These are phyloP conservation scores for Ranitomeya variabilis DNA, from an alignment of 2,113 vertebrate genomes.

Conservation along the genomic window DNA sequence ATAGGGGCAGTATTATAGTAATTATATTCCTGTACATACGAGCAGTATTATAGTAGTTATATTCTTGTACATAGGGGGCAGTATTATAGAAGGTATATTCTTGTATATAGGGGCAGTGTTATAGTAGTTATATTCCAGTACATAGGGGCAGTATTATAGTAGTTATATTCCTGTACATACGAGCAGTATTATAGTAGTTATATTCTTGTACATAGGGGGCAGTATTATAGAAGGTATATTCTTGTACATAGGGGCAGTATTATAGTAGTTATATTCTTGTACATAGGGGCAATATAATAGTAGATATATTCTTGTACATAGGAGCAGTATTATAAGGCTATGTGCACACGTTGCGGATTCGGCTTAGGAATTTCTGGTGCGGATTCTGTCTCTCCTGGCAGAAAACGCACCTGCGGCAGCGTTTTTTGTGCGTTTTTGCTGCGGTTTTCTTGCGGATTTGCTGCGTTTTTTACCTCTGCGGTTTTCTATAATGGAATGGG, in stretches of 20 bases:
- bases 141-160: slow-evolving; percentile 4
- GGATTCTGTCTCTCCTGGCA: too few species aligned
- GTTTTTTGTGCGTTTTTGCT: too few species aligned
- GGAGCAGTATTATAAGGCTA: neutral
- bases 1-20: too few species aligned
- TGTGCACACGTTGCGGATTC: too few species aligned
- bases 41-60: too few species aligned
- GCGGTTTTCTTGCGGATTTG: too few species aligned
- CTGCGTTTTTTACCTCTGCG: too few species aligned
- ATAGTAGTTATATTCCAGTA: neutral
- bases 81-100: slow-evolving; percentile 4
- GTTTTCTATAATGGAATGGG: too few species aligned
- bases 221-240: slow-evolving; percentile 7
- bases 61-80: too few species aligned
- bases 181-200: slow-evolving; percentile 1
- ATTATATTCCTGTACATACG: too few species aligned
- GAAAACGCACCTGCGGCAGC: too few species aligned
- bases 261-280: slow-evolving; percentile 1
- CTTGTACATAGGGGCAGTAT: neutral
- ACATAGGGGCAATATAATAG: neutral
- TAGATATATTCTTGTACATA: slow-evolving; percentile 1
- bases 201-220: neutral
- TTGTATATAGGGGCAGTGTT: neutral
- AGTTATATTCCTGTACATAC: neutral
- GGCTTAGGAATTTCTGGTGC: too few species aligned